A percentile compares a stretch with the other conserved stretches of the same genome.
phyloP scores from a whole-genome alignment of 2,888 invertebrate species.

The Drosophila engyochracea region DNA sequence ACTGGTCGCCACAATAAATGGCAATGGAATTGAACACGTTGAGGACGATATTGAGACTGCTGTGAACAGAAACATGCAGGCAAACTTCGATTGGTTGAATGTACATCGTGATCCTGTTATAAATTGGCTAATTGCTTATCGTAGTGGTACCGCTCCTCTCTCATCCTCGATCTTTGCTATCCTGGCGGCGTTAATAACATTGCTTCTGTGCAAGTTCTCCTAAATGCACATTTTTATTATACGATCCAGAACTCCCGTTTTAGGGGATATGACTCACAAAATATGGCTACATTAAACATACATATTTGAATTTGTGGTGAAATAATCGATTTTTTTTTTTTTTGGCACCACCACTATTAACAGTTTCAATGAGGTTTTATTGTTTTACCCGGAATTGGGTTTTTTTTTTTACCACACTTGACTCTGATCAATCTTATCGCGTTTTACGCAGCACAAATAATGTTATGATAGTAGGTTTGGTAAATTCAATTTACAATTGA shows the following conservation, averaged over 20 bases:
- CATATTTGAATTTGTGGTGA: conserved; percentile 16
- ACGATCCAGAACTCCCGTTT: not conserved
- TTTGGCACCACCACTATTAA: not conserved
- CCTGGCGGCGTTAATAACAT: conserved; percentile 27
- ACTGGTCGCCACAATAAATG: conserved; percentile 66
- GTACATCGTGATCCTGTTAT: conserved; percentile 75
- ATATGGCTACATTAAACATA: not conserved
- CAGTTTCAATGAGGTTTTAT: conserved; percentile 4
- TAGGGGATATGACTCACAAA: not conserved
- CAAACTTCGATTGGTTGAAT: conserved; percentile 77
- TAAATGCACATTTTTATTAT: conserved; percentile 24
- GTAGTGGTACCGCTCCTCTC: conserved; percentile 43
- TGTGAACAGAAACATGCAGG: conserved; percentile 56
- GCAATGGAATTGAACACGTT: conserved; percentile 50
- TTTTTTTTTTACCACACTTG: conserved; percentile 25
- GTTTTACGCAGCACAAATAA: conserved; percentile 10
- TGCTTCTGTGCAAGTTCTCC: conserved; percentile 33
- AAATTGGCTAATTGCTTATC: conserved; percentile 67
- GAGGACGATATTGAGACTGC: conserved; percentile 28
- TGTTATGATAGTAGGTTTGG: conserved; percentile 16
- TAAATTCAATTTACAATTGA: conserved; percentile 18
- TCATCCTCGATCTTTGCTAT: conserved; percentile 49
- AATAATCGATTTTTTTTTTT: not conserved
- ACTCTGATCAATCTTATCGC: conserved; percentile 57
- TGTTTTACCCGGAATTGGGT: conserved; percentile 32